Conservation (phyloP, 92 coral and sea anemone genomes). For the Parazoanthus atlanticus region DNA sequence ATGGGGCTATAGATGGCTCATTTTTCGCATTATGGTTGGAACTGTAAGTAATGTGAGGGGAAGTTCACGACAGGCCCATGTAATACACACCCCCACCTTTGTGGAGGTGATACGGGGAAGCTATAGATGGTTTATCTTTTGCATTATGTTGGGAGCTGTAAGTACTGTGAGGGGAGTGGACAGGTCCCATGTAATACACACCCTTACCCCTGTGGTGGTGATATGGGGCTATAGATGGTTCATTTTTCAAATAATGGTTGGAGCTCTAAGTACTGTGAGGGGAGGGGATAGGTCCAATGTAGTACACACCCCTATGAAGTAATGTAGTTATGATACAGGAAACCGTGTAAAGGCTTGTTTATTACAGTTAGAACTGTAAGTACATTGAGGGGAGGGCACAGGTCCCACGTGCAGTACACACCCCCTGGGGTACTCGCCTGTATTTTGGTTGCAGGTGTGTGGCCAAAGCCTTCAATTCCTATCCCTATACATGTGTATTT, state of each 20-base stretch:
- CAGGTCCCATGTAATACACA: slow-evolving; percentile 60
- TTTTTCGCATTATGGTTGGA: slow-evolving; percentile 95
- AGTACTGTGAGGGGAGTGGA: slow-evolving; percentile 42
- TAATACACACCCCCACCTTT: too few relatives aligned
- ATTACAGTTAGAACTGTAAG: slow-evolving; percentile 93
- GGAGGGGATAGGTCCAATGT: too few relatives aligned
- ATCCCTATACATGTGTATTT: too few relatives aligned
- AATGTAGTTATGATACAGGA: slow-evolving; percentile 59
- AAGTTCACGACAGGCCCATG: slow-evolving; percentile 55
- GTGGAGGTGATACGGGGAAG: slow-evolving; percentile 1
- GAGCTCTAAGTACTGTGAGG: slow-evolving; percentile 82
- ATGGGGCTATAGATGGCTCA: slow-evolving; percentile 96
- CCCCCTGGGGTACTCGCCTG: slow-evolving; percentile 42
- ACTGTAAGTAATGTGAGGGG: slow-evolving; percentile 72
- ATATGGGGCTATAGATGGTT: slow-evolving; percentile 97
- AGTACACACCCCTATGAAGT: neutral
- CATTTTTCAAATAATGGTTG: slow-evolving; percentile 91
- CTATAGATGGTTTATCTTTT: too few relatives aligned
- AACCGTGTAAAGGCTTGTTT: too few relatives aligned
- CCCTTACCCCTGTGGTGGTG: slow-evolving; percentile 90
- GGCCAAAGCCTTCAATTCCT: too few relatives aligned
- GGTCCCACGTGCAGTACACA: slow-evolving; percentile 61
- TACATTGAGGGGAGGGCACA: slow-evolving; percentile 37
- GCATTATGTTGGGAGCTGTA: slow-evolving; percentile 73
- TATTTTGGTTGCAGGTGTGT: too few relatives aligned